Base-by-base conservation (phyloP, 2,797 vertebrate species). In the Danio kyathit region DNA sequence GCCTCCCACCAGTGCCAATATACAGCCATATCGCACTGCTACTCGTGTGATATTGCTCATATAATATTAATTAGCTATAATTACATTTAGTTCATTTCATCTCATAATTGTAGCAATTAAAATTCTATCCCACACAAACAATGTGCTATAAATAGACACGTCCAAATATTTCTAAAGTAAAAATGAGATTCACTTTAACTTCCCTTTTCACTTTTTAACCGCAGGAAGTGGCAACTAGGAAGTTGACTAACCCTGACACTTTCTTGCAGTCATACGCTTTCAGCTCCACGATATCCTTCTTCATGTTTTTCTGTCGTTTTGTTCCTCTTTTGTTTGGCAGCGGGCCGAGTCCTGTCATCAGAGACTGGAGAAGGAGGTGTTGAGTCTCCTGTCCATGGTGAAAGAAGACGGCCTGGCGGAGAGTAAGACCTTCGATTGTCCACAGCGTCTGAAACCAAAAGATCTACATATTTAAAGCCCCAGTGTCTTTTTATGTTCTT, bases 321-420 rank as follows among this genome's bases (percentile, higher is more conserved):
- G 21, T 52, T 70, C 63, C 56, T 82, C 65, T 56, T 61, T 74
- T 5, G 17, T 12, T 56, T 74, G 65, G 5, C 94, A 99, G 97
- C 94, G 92, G 84, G 96, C 96, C 2, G 95, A 96, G 79, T 67
- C 81, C 56, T 95, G 94, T 87, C 96, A 96, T 52, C 94, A 93
- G 84, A 96, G 89, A 85, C 92, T 99, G 69, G 93, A 95, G 79
- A 91, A 88, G 71, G 96, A 97, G 86, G 88, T 98, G 86, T 91
- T 92, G 82, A 91, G 70, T 19, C 95, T 98, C 76, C 88, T 97
- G 75, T 90, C 89, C 85, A 92, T 96, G 92, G 91, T 96, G 85
- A 95, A 94, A 87, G 92, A 92, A 46, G 92, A 92, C 19, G 91
- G 93, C 29, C 89, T 90, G 79, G 84, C 92, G 84, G 93, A 96